A percentile compares a stretch with the other conserved stretches of the same genome.
Conservation (phyloP, 2,113 vertebrate species). For the Rattus norvegicus region GRCr8 NC_086020.1:12942001-12942500, state of each 20-base stretch:
- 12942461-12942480: constrained; percentile 43
- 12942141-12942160: constrained; percentile 34
- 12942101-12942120: constrained; percentile 13
- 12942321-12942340: constrained; percentile 78
- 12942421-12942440: constrained; percentile 48
- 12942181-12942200: constrained; percentile 67
- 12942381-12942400: constrained; percentile 70
- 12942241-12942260: constrained; percentile 77
- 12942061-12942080: constrained; percentile 29
- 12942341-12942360: constrained; percentile 78
- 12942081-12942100: constrained; percentile 24
- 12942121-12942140: constrained; percentile 16
- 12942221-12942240: constrained; percentile 61
- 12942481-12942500: constrained; percentile 25
- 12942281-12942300: constrained; percentile 68
- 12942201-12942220: constrained; percentile 52
- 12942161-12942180: constrained; percentile 47
- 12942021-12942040: background rate
- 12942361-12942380: constrained; percentile 74
- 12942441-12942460: constrained; percentile 55
- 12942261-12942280: constrained; percentile 72
- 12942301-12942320: constrained; percentile 55
- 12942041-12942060: constrained; percentile 33
- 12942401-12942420: constrained; percentile 68
- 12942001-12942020: constrained; percentile 2